Conservation (phyloP, 2,113 vertebrate genomes). For the Neolamprologus brichardi region DNA sequence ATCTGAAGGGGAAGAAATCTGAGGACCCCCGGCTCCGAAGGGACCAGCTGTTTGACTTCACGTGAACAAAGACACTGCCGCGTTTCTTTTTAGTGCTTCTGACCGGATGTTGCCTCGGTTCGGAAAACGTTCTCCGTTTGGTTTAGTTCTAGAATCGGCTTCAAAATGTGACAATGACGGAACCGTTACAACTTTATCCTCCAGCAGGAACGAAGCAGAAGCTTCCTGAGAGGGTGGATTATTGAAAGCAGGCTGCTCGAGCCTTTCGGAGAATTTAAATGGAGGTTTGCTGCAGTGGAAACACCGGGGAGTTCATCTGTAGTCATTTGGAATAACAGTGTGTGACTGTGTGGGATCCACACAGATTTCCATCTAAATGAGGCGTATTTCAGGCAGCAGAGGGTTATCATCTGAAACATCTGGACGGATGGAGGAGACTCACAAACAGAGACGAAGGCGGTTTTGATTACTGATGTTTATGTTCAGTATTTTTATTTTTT, state of each 20-base stretch:
- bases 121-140: neutral
- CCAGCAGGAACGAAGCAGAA: neutral
- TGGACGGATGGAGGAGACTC: neutral
- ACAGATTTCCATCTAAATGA: neutral
- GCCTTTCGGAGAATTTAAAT: neutral
- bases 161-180: neutral
- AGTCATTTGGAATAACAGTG: neutral
- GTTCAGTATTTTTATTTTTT: neutral
- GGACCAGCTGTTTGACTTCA: neutral
- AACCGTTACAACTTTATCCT: neutral
- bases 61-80: neutral
- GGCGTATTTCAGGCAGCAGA: neutral
- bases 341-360: neutral
- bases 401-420: neutral
- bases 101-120: neutral
- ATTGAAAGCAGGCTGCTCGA: neutral
- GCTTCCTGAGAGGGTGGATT: neutral
- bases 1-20: constrained; percentile 8
- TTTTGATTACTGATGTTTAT: neutral
- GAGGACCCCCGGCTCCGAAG: neutral
- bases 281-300: neutral
- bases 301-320: neutral
- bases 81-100: neutral
- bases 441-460: neutral
- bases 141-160: neutral